Evolutionary conservation across 2,113 vertebrate genomes (phyloP).

Genomic region (Sialia sialis): DNA sequence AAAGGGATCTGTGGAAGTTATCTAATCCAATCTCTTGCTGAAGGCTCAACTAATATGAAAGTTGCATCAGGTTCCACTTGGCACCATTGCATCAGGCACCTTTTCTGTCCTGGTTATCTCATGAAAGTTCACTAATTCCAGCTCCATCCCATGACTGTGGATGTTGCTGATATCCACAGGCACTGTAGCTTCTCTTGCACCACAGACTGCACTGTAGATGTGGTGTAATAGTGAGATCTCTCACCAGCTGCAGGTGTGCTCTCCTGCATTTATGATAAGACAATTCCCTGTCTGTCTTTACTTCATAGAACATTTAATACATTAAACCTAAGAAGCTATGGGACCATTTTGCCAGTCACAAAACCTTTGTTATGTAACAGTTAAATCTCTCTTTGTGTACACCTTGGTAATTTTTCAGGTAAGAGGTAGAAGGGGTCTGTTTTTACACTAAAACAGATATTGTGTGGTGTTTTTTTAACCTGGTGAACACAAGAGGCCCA

Average conservation of each 20-base stretch:
- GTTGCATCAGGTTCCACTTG: background rate
- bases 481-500: background rate
- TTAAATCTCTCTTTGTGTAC: background rate
- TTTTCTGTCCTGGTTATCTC: background rate
- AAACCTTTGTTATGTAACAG: background rate
- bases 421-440: background rate
- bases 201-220: background rate
- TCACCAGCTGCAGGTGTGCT: background rate
- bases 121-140: background rate
- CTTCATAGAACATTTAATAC: background rate
- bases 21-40: background rate
- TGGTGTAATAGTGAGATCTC: background rate
- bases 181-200: fast-evolving
- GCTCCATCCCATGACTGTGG: background rate
- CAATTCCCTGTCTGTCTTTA: background rate
- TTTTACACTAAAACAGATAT: background rate
- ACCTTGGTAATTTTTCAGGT: background rate
- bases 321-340: background rate
- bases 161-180: background rate
- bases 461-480: fast-evolving
- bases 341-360: background rate
- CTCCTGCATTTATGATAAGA: background rate
- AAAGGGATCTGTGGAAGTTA: background rate
- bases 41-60: background rate
- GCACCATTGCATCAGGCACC: no score